Conservation (phyloP, 1,140 invertebrate genomes). For the Macrobrachium nipponense region DNA sequence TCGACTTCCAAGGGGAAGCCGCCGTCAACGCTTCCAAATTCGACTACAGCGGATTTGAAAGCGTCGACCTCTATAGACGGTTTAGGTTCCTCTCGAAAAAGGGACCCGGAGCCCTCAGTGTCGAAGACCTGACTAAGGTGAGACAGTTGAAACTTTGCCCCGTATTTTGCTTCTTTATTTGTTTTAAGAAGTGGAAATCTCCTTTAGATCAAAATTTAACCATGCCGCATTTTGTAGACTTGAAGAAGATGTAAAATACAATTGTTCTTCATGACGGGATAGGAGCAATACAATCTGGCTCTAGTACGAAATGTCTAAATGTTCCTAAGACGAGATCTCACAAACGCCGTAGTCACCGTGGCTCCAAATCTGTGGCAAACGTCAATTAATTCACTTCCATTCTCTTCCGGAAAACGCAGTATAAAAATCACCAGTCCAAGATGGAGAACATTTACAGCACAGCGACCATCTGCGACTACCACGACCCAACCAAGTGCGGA, state of each 20-base stretch:
- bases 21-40: constrained; percentile 30
- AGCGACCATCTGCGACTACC: constrained; percentile 86
- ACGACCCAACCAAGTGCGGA: constrained; percentile 81
- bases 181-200: too few relatives aligned
- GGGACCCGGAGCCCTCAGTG: constrained; percentile 36
- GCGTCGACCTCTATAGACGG: constrained; percentile 34
- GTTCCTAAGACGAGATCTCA: constrained; percentile 28
- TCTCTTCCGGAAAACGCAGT: constrained; percentile 72
- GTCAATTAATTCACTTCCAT: not conserved
- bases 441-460: constrained; percentile 90
- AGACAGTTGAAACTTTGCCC: not conserved
- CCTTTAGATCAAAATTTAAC: too few relatives aligned
- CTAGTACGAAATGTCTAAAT: not conserved
- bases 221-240: too few relatives aligned
- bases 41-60: constrained; percentile 28
- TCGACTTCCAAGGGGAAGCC: constrained; percentile 45
- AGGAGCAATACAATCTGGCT: not conserved
- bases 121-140: constrained; percentile 30
- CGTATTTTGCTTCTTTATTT: too few relatives aligned
- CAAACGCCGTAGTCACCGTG: not conserved
- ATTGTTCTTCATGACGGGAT: not conserved
- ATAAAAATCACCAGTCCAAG: constrained; percentile 85
- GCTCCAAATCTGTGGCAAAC: constrained; percentile 24
- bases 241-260: too few relatives aligned
- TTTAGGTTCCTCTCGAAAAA: constrained; percentile 47